Base-by-base conservation (phyloP, 1,140 invertebrate genomes). In the Radopholus similis region DNA sequence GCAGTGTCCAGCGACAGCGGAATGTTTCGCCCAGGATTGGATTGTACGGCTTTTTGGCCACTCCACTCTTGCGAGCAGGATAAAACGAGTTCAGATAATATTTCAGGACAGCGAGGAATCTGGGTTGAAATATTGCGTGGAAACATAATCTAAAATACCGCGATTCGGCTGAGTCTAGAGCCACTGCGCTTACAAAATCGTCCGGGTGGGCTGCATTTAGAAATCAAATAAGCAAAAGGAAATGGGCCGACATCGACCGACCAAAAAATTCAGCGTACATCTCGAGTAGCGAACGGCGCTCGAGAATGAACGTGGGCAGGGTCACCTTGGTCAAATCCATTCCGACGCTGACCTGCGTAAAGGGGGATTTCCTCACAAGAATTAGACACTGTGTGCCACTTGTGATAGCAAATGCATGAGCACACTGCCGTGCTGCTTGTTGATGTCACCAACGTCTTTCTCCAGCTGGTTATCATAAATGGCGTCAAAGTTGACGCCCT, bases 31-130 rank as follows among this genome's bases (percentile, higher is more conserved):
- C 86, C 35, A 87, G 83, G 34, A 87, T 85, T 3, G 86, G 86
- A 76, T 87, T 87, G 78, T 86, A 87, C 4, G 86, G 87, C 66
- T 87, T 87, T 71, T 86, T 87, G 15, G 86, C 86, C 42, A 86
- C 82, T 26, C 85, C 84, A 59, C 85, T 85, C 83, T 86, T 85
- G 66, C 85, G 73, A n/a, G 84, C 85, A 34, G 83, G 82, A 73
- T 86, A 85, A 64, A 87, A 86, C 9, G 86, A 85, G 23, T 84
- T 84, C 18, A 87, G 73, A 71, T 86, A 87, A 60, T 81, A 80
- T 11, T 64, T 44, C 5, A 64, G 37, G 38, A 64, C 58, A 6
- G 58, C 58, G 18, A 62, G 15, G 32, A 62, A 51, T 51, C 47
- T 51, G 30, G 1, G 2, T 9, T n/a, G 47, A 8, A 60, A 28